Conservation (phyloP, 2,113 vertebrate species). For the Chauna torquata region DNA sequence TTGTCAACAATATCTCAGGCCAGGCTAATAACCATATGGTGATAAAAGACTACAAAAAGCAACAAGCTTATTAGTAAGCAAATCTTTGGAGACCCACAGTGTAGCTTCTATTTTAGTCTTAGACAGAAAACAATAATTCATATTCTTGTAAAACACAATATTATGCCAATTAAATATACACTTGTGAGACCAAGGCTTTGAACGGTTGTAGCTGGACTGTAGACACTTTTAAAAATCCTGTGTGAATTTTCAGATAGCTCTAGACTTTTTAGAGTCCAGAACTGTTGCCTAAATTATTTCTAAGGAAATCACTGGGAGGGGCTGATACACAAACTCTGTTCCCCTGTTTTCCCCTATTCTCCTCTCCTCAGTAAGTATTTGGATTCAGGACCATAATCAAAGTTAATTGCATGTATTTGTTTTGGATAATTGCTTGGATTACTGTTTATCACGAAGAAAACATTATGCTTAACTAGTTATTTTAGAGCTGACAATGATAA, state of each 20-base stretch:
- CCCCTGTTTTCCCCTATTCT: background rate
- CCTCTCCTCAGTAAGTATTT: background rate
- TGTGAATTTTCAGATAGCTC: background rate
- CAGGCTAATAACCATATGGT: background rate
- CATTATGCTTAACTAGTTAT: background rate
- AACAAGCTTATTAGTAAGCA: background rate
- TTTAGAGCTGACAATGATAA: background rate
- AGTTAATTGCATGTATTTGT: background rate
- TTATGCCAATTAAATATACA: background rate
- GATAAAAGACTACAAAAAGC: background rate
- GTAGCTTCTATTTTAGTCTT: background rate
- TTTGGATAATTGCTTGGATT: background rate
- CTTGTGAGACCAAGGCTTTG: background rate
- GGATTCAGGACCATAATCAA: background rate
- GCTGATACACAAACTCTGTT: background rate
- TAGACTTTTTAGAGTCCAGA: background rate
- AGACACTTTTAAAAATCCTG: background rate
- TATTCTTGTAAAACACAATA: background rate
- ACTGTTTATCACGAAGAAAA: background rate
- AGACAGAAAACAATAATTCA: background rate
- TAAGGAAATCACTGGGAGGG: background rate
- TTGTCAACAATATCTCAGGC: background rate
- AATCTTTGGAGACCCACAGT: background rate
- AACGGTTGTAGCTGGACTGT: background rate
- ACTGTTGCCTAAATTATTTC: background rate